A percentile compares a stretch with the other conserved stretches of the same genome.
These are phyloP conservation scores for Drosophila macrospina DNA, from an alignment of 2,888 invertebrate species.

Conservation along the genomic window DNA sequence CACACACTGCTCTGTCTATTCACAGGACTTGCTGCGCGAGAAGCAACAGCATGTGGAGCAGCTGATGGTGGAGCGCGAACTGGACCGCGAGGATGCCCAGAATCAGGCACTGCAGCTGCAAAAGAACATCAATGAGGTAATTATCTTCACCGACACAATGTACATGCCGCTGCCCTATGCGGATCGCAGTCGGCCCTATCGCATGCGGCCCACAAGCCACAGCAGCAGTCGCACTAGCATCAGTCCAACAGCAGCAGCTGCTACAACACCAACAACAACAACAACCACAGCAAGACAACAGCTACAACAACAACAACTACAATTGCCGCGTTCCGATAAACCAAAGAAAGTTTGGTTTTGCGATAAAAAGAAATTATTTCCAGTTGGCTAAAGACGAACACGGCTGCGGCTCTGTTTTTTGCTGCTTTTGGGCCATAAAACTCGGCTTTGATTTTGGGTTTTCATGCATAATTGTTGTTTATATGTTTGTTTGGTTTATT, in stretches of 20 bases:
- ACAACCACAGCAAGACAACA: slow-evolving; percentile 37
- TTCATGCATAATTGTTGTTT: slow-evolving; percentile 4
- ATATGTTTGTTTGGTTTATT: slow-evolving; percentile 20
- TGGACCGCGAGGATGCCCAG: slow-evolving; percentile 95
- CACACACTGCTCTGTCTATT: slow-evolving; percentile 26
- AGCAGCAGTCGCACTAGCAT: slow-evolving; percentile 50
- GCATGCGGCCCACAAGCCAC: slow-evolving; percentile 49
- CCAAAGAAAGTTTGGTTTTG: slow-evolving; percentile 84
- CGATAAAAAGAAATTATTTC: slow-evolving; percentile 83
- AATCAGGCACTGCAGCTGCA: slow-evolving; percentile 87
- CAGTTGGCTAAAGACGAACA: slow-evolving; percentile 76
- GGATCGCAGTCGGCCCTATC: slow-evolving; percentile 76
- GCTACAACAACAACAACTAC: slow-evolving; percentile 38
- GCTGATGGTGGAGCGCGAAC: slow-evolving; percentile 94
- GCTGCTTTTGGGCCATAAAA: too few relatives aligned
- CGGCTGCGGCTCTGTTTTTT: too few relatives aligned
- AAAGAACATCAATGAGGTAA: slow-evolving; percentile 85
- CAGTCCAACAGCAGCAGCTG: slow-evolving; percentile 24
- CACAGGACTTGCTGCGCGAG: slow-evolving; percentile 94
- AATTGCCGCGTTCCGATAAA: slow-evolving; percentile 53
- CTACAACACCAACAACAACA: slow-evolving; percentile 39
- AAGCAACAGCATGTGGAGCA: slow-evolving; percentile 98
- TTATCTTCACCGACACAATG: slow-evolving; percentile 83
- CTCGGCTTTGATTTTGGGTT: slow-evolving; percentile 23
- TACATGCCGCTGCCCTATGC: slow-evolving; percentile 75